Evolutionary conservation across 2,888 invertebrate genomes (phyloP), one percentile per base, ranked within the genome.

Genomic region (Hyposoter dolosus): DNA sequence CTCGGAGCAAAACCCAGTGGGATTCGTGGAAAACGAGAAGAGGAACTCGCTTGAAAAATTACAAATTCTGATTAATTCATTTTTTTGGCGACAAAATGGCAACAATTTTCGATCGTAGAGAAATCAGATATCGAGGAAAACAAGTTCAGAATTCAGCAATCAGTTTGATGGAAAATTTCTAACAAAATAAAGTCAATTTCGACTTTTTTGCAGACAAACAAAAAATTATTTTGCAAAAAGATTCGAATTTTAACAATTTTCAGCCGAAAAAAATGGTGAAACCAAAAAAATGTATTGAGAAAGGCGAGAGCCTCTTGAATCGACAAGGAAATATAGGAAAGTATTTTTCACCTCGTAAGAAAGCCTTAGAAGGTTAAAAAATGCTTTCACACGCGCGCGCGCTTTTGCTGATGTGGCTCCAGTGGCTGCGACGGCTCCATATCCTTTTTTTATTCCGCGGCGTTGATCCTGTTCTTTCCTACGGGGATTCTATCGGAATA

Each of bases 371-470:
- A 91, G 83, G 90, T 90, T 88, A 81, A 88, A 60, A 60, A 9
- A 28, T 60, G 28, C 60, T 83, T 90, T 90, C 76, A 90, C 91
- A 92, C 93, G 90, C 92, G 92, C 93, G 86, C 85, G 72, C 83
- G 68, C 93, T 43, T 66, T 90, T 89, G 91, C 91, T 87, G 90
- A 89, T 90, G 91, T 91, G 91, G 91, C 79, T 87, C 84, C 63
- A 77, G 85, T 53, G 50, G 50, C 43, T 50, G 79, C 80, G 50
- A 63, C 83, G 76, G 83, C 83, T 74, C 43, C 69, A 56, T 19
- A 72, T 63, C 66, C 76, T 71, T 35, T 35, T 50, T 35, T 68
- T 76, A 47, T 47, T 66, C 40, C 56, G 68, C 28, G 80, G 23
- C 60, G 85, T 45, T 68, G 78, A 82, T 65, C 81, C 77, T 60